Evolutionary conservation across 2,888 invertebrate species (phyloP).

Genomic region (Nudaria mundana): DNA sequence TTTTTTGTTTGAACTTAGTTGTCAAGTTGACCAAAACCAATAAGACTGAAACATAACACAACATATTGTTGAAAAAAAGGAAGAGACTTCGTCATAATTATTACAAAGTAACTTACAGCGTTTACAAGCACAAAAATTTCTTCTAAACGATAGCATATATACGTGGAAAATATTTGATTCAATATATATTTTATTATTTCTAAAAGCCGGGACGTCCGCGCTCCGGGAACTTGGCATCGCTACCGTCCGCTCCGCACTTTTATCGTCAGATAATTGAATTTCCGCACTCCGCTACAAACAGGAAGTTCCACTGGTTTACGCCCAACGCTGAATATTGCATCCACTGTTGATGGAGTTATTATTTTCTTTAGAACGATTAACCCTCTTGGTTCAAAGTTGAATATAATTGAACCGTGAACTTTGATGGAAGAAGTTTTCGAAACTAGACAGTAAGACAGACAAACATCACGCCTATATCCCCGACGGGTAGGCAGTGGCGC

Average conservation of each 20-base stretch:
- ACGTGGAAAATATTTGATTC: constrained; percentile 3
- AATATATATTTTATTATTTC: constrained; percentile 23
- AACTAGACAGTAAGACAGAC: not conserved
- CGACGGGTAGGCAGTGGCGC: no score
- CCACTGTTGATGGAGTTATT: constrained; percentile 59
- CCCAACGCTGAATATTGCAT: constrained; percentile 60
- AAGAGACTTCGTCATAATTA: no score
- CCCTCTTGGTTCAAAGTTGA: constrained; percentile 32
- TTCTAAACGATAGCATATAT: constrained; percentile 1
- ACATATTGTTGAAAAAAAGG: no score
- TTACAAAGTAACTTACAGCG: not conserved
- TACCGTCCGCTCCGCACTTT: constrained; percentile 56
- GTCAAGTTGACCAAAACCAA: no score
- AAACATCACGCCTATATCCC: no score
- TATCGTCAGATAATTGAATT: constrained; percentile 76
- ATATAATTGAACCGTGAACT: constrained; percentile 27
- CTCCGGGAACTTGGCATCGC: constrained; percentile 35
- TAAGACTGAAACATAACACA: no score
- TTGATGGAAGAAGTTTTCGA: constrained; percentile 4
- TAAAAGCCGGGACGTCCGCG: constrained; percentile 22
- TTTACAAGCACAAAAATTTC: not conserved
- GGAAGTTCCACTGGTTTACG: constrained; percentile 63
- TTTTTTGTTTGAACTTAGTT: no score
- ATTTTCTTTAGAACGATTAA: constrained; percentile 54
- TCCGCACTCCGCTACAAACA: constrained; percentile 72